These are phyloP conservation scores for Nyctalus aviator DNA, from an alignment of 2,797 vertebrate genomes.

Conservation along the genomic window DNA sequence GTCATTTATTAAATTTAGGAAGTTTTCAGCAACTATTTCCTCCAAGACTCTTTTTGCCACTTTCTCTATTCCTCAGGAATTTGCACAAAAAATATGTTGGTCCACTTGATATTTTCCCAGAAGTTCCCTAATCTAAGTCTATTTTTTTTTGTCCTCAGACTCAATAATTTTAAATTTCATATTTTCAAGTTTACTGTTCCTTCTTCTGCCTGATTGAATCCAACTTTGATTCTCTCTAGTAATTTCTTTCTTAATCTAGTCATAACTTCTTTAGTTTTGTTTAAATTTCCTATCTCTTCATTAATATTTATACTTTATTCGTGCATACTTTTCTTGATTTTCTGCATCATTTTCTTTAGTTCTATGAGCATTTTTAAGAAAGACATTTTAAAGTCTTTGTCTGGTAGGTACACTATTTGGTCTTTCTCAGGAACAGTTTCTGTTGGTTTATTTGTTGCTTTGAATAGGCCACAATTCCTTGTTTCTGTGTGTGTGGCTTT, in stretches of 20 bases:
- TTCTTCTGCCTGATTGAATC: background rate
- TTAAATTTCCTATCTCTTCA: background rate
- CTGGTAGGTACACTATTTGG: background rate
- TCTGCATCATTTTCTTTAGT: background rate
- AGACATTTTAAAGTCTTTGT: background rate
- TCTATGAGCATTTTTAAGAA: background rate
- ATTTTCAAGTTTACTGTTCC: background rate
- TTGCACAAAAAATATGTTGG: background rate
- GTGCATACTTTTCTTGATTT: background rate
- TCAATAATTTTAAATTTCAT: background rate
- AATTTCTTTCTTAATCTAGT: background rate
- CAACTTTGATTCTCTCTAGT: background rate
- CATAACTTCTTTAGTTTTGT: background rate
- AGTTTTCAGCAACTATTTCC: background rate
- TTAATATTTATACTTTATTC: background rate
- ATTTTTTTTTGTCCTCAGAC: background rate
- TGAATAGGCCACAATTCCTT: accelerated
- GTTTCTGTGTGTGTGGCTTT: background rate
- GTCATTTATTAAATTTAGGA: background rate
- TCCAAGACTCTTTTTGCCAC: background rate
- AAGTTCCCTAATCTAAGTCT: background rate
- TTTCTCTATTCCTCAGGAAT: background rate
- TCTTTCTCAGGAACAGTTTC: background rate
- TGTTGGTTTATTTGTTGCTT: background rate
- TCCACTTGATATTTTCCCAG: background rate